Evolutionary conservation across 2,888 invertebrate species (phyloP), one percentile per base, ranked within the genome.

Genomic region (Drosophila nr. perissopoda): DNA sequence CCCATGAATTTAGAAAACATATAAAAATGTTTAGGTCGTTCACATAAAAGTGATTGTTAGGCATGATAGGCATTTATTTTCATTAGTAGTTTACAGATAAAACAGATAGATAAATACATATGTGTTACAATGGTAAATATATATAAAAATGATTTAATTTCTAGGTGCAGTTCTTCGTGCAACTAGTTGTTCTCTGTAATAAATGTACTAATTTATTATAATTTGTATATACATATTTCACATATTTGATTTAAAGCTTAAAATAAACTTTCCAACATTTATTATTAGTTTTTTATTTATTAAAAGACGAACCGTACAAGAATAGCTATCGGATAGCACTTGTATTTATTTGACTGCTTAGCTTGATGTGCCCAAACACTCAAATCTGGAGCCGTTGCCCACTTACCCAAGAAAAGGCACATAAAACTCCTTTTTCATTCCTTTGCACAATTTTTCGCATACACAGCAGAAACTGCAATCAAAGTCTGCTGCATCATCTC

Each of bases 401-500:
- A 69, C 65, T 70, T 58, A 34, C 42, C 51, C 40, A 21, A 25
- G 36, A 25, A 27, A 52, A 29, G 36, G 33, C 16, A 29, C 38
- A 49, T 25, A 40, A n/a, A 42, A 16, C 36, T 21, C 40, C 40
- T 36, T 46, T 46, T 16, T 25, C 52, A 38, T 58, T 46, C 53
- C 34, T 52, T 56, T 58, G 21, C 48, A 62, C n/a, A 38, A 36
- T 73, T 83, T 77, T 82, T 53, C 33, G 85, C 90, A 46, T 27
- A 75, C 81, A 74, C 88, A 77, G 88, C 85, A 86, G 38, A 88
- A 89, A 84, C 58, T 86, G 90, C 90, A 86, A 88, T 86, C 81
- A 85, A 85, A 88, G 73, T 60, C 71, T 53, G 69, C 77, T 65
- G 77, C 78, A 72, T 42, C 74, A 57, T 57, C 59, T 46, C 38